Evolutionary conservation across 1,140 invertebrate genomes (phyloP), one percentile per base, ranked within the genome.

Genomic region (Temnothorax curvispinosus): DNA sequence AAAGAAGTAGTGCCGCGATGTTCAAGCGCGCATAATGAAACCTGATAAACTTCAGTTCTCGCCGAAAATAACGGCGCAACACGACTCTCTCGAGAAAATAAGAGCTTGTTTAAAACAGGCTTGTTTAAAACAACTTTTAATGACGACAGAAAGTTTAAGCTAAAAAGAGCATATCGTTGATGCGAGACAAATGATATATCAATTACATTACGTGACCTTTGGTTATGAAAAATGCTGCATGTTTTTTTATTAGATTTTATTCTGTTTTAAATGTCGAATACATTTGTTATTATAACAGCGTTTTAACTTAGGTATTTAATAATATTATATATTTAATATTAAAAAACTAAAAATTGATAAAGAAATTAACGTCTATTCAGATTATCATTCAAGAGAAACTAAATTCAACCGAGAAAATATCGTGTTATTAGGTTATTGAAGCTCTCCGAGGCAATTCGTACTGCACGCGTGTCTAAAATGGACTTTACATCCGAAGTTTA

Each of bases 21-120:
- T 62, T 78, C 56, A 54, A 18, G 41, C 44, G 41, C 44, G 71
- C 60, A 52, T 88, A 88, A 89, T 77, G 54, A 82, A 87, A 15
- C 60, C 69, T 64, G 86, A 82, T 87, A 35, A 76, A 87, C 65
- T 62, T 56, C 18, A 64, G 54, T 71, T 41, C 18, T 54, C 50
- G 15, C 13, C n/a, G 32, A 81, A 87, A 74, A 69, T 81, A 87
- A 80, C 54, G 38, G 44, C 21, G 69, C 72, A 47, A n/a, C 50
- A 69, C 11, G 18, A 35, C 56, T 86, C 85, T 75, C 85, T 65
- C 38, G 50, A 27, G 44, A 56, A 2, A 64, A 65, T 41, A n/a
- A 38, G 27, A n/a, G 6, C 60, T 67, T 8, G 44, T 64, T 64
- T 64, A 44, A 64, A 78, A 27, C 44, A 52, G 11, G 38, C 38